phyloP scores from a whole-genome alignment of 1,140 invertebrate species.

The Colletes latitarsis region DNA sequence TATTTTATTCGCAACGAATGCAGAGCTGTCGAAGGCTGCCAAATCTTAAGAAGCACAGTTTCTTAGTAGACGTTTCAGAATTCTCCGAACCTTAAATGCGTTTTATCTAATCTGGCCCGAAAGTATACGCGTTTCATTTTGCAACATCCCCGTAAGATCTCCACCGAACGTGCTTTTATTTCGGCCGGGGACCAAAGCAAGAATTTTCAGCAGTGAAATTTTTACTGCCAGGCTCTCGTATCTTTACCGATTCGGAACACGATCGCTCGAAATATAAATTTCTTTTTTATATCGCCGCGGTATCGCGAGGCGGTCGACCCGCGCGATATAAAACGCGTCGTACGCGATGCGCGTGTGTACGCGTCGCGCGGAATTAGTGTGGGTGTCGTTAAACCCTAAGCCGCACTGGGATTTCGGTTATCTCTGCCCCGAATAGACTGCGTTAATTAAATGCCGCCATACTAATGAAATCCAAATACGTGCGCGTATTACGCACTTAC shows the following conservation, averaged over 20 bases:
- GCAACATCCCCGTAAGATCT: neutral
- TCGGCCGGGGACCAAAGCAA: neutral
- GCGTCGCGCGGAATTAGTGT: neutral
- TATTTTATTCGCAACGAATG: too few species aligned
- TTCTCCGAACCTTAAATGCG: too few species aligned
- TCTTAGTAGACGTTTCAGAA: too few species aligned
- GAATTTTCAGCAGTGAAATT: conserved; percentile 34
- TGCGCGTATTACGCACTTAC: neutral
- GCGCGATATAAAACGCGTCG: conserved; percentile 14
- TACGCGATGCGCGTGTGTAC: neutral
- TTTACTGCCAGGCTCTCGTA: conserved; percentile 24
- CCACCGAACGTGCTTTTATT: conserved; percentile 13
- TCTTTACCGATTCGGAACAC: conserved; percentile 38
- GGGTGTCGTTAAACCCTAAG: conserved; percentile 26
- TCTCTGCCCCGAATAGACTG: neutral
- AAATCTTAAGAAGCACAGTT: too few species aligned
- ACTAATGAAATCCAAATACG: conserved; percentile 25
- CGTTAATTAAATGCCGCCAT: conserved; percentile 34
- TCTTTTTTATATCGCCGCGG: conserved; percentile 37
- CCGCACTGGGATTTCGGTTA: conserved; percentile 26
- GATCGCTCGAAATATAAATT: conserved; percentile 45
- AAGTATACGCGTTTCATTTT: neutral
- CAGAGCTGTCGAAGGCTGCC: too few species aligned
- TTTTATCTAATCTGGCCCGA: too few species aligned
- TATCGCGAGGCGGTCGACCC: conserved; percentile 7